These are phyloP conservation scores for Barypeithes pellucidus DNA, from an alignment of 2,888 invertebrate species.

Conservation along the genomic window DNA sequence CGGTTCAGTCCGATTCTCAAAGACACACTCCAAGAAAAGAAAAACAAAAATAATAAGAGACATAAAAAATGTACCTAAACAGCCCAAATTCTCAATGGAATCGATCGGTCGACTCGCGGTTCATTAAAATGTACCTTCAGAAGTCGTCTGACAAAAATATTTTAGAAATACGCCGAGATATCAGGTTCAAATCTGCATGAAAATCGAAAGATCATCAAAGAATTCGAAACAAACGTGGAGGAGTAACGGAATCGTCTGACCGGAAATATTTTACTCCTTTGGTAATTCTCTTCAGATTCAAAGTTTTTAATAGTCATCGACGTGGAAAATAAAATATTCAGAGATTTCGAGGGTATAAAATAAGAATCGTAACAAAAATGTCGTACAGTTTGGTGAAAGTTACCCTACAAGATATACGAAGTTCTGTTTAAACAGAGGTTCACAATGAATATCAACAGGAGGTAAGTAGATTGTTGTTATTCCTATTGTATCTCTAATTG, in stretches of 20 bases:
- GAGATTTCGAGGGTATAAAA: conserved; percentile 24
- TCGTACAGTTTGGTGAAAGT: not conserved
- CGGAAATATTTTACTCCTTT: conserved; percentile 37
- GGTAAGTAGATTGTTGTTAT: conserved; percentile 9
- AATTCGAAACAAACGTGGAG: conserved; percentile 18
- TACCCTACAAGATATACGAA: not conserved
- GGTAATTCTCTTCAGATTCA: conserved; percentile 41
- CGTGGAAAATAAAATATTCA: conserved; percentile 31
- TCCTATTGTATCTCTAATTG: too few species aligned
- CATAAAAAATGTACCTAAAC: not conserved
- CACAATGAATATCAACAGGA: not conserved
- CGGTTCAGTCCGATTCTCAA: too few species aligned
- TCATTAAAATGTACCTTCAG: conserved; percentile 3
- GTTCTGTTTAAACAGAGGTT: not conserved
- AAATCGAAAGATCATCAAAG: conserved; percentile 6
- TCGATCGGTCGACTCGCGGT: not conserved
- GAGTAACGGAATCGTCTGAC: conserved; percentile 10
- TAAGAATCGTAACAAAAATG: not conserved
- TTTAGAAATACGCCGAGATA: conserved; percentile 1
- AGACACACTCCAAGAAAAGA: not conserved
- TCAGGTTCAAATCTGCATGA: conserved; percentile 36
- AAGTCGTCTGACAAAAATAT: conserved; percentile 5
- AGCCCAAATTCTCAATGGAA: not conserved
- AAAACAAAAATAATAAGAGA: not conserved
- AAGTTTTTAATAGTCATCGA: conserved; percentile 28